Evolutionary conservation across 2,797 vertebrate species (phyloP).

Genomic region (Catharus ustulatus): DNA sequence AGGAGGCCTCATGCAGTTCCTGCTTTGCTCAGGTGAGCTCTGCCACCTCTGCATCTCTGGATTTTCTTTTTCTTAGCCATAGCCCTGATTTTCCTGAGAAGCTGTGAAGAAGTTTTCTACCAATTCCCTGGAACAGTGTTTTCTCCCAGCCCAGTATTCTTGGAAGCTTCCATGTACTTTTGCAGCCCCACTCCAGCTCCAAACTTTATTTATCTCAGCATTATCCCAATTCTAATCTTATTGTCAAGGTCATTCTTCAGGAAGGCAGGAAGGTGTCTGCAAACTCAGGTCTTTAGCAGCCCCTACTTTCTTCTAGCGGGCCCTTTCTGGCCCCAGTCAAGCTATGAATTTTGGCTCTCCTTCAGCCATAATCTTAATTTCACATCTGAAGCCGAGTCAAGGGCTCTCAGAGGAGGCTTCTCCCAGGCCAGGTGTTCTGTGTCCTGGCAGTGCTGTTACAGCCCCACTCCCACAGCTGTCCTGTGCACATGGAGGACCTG

Average conservation of each 20-base stretch:
- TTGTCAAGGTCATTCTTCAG: background rate
- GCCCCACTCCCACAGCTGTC: background rate
- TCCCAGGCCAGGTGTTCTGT: background rate
- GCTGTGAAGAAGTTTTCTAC: background rate
- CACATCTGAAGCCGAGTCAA: background rate
- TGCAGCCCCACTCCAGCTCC: background rate
- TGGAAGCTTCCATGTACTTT: background rate
- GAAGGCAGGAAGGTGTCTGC: background rate
- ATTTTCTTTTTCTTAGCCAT: background rate
- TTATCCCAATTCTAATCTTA: background rate
- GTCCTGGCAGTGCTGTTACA: background rate
- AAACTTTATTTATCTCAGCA: background rate
- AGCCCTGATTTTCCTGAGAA: background rate
- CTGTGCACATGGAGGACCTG: fast-evolving
- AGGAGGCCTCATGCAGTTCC: background rate
- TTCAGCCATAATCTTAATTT: background rate
- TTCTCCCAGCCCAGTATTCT: background rate
- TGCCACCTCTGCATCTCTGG: background rate
- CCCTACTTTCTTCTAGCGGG: background rate
- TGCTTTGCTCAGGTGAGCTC: fast-evolving
- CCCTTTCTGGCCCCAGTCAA: background rate
- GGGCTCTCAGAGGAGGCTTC: background rate
- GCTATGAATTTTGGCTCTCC: background rate
- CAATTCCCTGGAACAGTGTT: background rate
- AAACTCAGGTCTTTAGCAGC: background rate